phyloP scores from a whole-genome alignment of 2,113 vertebrate genomes.

The Acanthochromis polyacanthus region DNA sequence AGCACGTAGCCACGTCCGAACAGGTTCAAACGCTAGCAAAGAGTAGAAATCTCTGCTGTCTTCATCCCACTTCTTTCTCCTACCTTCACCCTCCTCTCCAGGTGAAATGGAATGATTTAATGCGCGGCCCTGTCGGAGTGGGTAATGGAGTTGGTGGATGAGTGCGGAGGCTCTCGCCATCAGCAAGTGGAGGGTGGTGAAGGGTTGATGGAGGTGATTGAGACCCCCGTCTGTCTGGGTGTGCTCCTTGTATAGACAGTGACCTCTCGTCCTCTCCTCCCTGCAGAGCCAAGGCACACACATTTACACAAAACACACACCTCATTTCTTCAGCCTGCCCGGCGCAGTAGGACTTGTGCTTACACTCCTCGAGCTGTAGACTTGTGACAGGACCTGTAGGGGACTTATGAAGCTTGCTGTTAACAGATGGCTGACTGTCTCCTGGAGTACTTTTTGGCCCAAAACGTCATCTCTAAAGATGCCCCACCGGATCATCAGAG shows the following conservation, averaged over 20 bases:
- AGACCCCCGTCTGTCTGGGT: slow-evolving; percentile 65
- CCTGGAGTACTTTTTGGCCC: slow-evolving; percentile 44
- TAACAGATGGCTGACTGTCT: slow-evolving; percentile 67
- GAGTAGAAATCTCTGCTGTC: neutral
- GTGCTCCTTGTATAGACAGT: slow-evolving; percentile 49
- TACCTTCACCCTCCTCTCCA: slow-evolving; percentile 66
- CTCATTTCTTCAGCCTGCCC: slow-evolving; percentile 43
- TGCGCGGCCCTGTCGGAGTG: slow-evolving; percentile 68
- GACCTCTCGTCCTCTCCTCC: slow-evolving; percentile 69
- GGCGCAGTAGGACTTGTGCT: slow-evolving; percentile 48
- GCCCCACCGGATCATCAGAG: slow-evolving; percentile 32
- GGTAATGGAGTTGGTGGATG: slow-evolving; percentile 78
- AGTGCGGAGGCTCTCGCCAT: slow-evolving; percentile 61
- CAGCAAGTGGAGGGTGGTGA: slow-evolving; percentile 51
- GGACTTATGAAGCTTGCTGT: slow-evolving; percentile 55
- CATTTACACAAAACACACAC: slow-evolving; percentile 55
- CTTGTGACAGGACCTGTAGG: slow-evolving; percentile 60
- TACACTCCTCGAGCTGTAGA: slow-evolving; percentile 45
- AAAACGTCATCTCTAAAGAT: slow-evolving; percentile 40
- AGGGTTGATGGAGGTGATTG: slow-evolving; percentile 66
- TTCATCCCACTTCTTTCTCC: slow-evolving; percentile 27
- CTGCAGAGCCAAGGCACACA: slow-evolving; percentile 49
- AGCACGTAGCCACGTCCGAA: slow-evolving; percentile 54
- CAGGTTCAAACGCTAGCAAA: slow-evolving; percentile 44
- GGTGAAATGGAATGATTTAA: slow-evolving; percentile 83